Evolutionary conservation across 1,140 invertebrate genomes (phyloP).

Genomic region (Drosophila athabasca): DNA sequence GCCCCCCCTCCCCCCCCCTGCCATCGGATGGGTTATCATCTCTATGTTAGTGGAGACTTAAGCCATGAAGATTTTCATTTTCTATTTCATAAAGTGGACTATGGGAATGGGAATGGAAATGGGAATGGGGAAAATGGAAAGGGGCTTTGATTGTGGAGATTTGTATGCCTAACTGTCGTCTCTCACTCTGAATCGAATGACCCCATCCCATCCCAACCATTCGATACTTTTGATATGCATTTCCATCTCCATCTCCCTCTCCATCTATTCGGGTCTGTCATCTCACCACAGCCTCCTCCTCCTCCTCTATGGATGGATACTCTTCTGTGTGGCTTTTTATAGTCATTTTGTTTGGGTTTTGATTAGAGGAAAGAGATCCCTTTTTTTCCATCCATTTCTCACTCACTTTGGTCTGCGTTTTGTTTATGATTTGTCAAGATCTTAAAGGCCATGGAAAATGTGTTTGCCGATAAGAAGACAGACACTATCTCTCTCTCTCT

Average conservation of each 20-base stretch:
- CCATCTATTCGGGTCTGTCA: constrained; percentile 23
- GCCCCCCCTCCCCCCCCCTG: background rate
- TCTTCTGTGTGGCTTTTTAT: constrained; percentile 60
- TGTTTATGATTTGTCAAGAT: constrained; percentile 79
- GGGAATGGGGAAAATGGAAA: too few species aligned
- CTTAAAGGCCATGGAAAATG: constrained; percentile 52
- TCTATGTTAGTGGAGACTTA: background rate
- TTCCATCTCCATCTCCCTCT: constrained; percentile 58
- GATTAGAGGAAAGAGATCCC: constrained; percentile 29
- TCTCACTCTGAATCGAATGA: background rate
- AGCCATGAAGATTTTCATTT: constrained; percentile 30
- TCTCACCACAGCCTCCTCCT: too few species aligned
- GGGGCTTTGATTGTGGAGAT: background rate
- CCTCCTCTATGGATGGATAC: background rate
- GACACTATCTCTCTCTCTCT: background rate
- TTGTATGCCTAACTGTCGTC: constrained; percentile 10
- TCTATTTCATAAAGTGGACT: constrained; percentile 28
- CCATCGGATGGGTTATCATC: background rate
- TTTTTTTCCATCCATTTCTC: constrained; percentile 10
- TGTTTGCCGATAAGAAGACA: constrained; percentile 56
- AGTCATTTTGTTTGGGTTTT: constrained; percentile 30
- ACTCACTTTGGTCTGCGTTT: constrained; percentile 39
- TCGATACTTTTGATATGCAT: constrained; percentile 62
- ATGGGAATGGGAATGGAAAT: too few species aligned
- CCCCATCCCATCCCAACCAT: too few species aligned